Base-by-base conservation (phyloP, 1,140 invertebrate species). In the Macrotrachela quadricornifera region DNA sequence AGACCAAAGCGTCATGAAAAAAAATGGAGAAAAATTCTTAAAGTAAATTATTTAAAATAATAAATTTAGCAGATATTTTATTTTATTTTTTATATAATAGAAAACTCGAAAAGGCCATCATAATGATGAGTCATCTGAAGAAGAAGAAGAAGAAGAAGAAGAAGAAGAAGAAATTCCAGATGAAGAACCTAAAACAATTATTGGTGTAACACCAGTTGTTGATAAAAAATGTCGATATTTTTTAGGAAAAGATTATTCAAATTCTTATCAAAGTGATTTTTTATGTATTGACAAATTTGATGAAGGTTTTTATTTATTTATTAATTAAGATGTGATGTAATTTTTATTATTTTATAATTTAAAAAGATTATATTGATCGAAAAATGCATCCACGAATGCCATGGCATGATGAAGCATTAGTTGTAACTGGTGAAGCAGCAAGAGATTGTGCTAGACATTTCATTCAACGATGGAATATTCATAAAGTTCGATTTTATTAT, bases 221-320 rank as follows among this genome's bases (percentile, higher is more conserved):
- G 87, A 94, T 30, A 30, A 30, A 4, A 30, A 30, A 30, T 8
- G 10, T 42, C 92, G 91, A 66, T 71, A 87, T 15, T 96, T 90
- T 90, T 78, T 90, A 41, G 91, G 90, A 38, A 94, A 95, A 69
- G 91, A 97, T 68, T 97, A 97, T 63, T 80, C 80, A 9, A 97
- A 96, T 71, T 95, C 92, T 65, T 92, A 96, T 59, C 80, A 87
- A 15, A 92, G 92, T 70, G 91, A 96, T 71, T 92, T 92, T 69
- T 78, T 79, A 53, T 80, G 87, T 53, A 55, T 70, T 18, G 59
- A 95, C 60, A 76, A 79, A 54, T 90, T 88, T 0, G 91, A 80
- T 74, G 76, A 50, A 30, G 21, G 21, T 30, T 30, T 30, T 2
- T 30, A 78, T 30, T 30, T 30, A 2, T 30, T 30, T 4, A 30